Base-by-base conservation (phyloP, 2,888 invertebrate species). In the Amiota communis region DNA sequence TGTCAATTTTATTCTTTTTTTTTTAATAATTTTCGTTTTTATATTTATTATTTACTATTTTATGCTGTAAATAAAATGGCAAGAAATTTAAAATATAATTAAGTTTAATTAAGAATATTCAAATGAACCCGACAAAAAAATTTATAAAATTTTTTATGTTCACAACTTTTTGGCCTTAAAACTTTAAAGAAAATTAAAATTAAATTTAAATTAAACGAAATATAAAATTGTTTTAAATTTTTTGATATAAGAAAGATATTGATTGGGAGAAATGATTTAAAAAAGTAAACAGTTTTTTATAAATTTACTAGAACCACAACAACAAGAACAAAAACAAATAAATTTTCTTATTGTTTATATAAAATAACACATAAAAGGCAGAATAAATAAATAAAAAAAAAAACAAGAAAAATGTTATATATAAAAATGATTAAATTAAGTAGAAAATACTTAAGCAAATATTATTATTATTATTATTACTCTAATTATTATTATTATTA, bases 341-440 rank as follows among this genome's bases (percentile, higher is more conserved):
- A 23, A 23, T 23, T 23, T 23, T 23, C 23, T 36, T 36, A 36
- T 36, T 36, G 36, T 36, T 36, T 36, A 36, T 36, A 36, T 36
- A 36, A 3, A 36, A 36, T 6, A 6, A 36, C 2, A 6, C 36
- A 36, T 36, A 36, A 36, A 36, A 36, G 4, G 6, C 36, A 36
- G 2, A 36, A 36, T 36, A 36, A 36, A 36, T 36, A 36, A 36
- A 6, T 36, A 15, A 57, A 15, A 57, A 15, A 57, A 17, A n/a
- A 17, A 17, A 57, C 8, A 57, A 57, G 57, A 1, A 57, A 70
- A 75, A 72, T 63, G 72, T 64, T 77, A 78, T 46, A 15, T 69
- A 74, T 15, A 57, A 51, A 71, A 72, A n/a, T 51, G n/a, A 36
- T 36, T n/a, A 53, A 53, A 53, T 12, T 12, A 12, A 53, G 8